phyloP scores from a whole-genome alignment of 1,140 invertebrate genomes.

The Drosophila suzukii region DNA sequence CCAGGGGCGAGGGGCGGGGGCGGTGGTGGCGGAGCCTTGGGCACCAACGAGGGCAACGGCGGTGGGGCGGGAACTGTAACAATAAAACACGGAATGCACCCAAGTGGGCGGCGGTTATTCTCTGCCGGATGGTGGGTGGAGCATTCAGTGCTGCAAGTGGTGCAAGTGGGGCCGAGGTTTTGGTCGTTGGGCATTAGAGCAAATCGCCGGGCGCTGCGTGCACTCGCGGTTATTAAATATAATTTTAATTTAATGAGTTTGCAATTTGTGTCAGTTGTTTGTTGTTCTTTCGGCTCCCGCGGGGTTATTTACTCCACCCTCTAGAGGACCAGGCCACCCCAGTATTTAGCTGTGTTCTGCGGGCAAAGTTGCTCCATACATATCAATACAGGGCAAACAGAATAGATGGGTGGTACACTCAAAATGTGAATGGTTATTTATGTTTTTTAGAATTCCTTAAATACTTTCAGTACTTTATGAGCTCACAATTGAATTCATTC shows the following conservation, averaged over 20 bases:
- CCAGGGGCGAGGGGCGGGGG: conserved; percentile 87
- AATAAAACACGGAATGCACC: conserved; percentile 34
- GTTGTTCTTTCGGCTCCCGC: conserved; percentile 34
- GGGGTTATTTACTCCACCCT: neutral
- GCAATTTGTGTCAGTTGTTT: conserved; percentile 80
- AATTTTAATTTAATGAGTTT: conserved; percentile 83
- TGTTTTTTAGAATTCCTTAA: neutral
- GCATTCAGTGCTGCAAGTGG: neutral
- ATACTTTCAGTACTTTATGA: too few species aligned
- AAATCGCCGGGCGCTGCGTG: conserved; percentile 75
- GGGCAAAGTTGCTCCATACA: conserved; percentile 70
- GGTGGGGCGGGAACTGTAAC: conserved; percentile 78
- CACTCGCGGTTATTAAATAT: conserved; percentile 80
- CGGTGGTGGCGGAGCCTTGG: conserved; percentile 88
- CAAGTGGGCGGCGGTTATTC: conserved; percentile 14
- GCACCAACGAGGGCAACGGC: conserved; percentile 79
- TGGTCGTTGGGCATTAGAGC: conserved; percentile 57
- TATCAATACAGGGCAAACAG: conserved; percentile 60
- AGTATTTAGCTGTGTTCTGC: conserved; percentile 19
- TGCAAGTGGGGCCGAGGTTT: conserved; percentile 46
- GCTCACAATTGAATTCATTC: too few species aligned
- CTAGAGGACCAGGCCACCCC: neutral
- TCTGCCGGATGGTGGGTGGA: conserved; percentile 1
- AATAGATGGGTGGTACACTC: conserved; percentile 16
- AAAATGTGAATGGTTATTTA: neutral